These are phyloP conservation scores for Virgularia gustaviana DNA, from an alignment of 92 coral and sea anemone genomes.

Conservation along the genomic window DNA sequence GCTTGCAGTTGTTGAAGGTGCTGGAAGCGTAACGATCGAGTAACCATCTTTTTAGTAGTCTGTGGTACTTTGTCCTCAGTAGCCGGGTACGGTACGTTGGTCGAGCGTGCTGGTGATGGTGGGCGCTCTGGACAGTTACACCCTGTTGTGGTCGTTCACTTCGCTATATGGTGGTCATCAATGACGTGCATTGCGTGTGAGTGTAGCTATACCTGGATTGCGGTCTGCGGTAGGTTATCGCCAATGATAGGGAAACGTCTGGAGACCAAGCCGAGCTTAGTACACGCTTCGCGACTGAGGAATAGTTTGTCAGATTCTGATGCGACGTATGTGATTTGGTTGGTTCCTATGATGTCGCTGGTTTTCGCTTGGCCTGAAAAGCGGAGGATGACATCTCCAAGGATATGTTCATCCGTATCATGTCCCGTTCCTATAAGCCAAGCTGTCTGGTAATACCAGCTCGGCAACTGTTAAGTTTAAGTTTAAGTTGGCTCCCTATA, in stretches of 20 bases:
- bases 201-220: no score
- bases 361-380: background rate
- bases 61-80: background rate
- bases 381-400: background rate
- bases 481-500: no score
- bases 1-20: conserved; percentile 3
- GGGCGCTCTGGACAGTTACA: background rate
- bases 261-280: background rate
- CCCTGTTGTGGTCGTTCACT: background rate
- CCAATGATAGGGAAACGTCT: background rate
- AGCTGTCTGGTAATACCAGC: no score
- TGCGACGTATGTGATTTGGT: background rate
- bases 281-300: background rate
- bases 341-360: background rate
- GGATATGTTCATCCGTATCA: background rate
- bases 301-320: conserved; percentile 1
- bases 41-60: background rate
- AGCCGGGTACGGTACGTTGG: background rate
- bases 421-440: background rate
- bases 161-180: background rate
- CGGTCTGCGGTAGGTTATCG: background rate
- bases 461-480: background rate
- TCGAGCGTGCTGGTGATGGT: background rate
- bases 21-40: background rate
- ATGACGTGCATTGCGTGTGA: background rate